Evolutionary conservation across 2,888 invertebrate genomes (phyloP).

Genomic region (Copidosoma aretas): DNA sequence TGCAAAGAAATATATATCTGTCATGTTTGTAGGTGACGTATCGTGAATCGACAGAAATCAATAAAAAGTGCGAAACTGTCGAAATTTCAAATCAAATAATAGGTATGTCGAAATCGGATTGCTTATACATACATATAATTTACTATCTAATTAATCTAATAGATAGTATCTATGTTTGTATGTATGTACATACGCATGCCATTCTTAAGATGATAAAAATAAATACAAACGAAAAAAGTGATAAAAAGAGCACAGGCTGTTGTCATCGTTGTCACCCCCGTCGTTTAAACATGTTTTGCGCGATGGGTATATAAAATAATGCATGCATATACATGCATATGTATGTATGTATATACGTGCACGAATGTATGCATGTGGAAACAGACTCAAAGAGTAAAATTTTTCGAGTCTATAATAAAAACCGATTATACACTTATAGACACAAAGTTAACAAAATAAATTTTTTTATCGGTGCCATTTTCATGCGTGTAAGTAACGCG

Average conservation of each 20-base stretch:
- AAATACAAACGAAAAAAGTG: slow-evolving; percentile 16
- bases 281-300: slow-evolving; percentile 9
- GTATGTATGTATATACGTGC: slow-evolving; percentile 10
- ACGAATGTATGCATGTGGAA: not conserved
- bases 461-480: slow-evolving; percentile 43
- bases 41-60: slow-evolving; percentile 29
- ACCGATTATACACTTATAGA: slow-evolving; percentile 8
- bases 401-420: slow-evolving; percentile 30
- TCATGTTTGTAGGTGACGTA: slow-evolving; percentile 36
- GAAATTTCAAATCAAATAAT: slow-evolving; percentile 3
- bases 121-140: slow-evolving; percentile 26
- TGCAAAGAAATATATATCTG: slow-evolving; percentile 46
- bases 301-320: slow-evolving; percentile 35
- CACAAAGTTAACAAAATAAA: slow-evolving; percentile 17
- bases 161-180: no score
- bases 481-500: slow-evolving; percentile 39
- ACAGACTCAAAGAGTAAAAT: slow-evolving; percentile 39
- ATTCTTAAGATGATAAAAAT: slow-evolving; percentile 5
- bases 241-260: slow-evolving; percentile 30
- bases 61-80: slow-evolving; percentile 10
- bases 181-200: slow-evolving; percentile 6
- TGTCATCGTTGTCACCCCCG: no score
- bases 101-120: slow-evolving; percentile 30
- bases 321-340: not conserved
- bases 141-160: no score